phyloP scores from a whole-genome alignment of 2,888 invertebrate genomes.

The Carpatolechia fugitivella region DNA sequence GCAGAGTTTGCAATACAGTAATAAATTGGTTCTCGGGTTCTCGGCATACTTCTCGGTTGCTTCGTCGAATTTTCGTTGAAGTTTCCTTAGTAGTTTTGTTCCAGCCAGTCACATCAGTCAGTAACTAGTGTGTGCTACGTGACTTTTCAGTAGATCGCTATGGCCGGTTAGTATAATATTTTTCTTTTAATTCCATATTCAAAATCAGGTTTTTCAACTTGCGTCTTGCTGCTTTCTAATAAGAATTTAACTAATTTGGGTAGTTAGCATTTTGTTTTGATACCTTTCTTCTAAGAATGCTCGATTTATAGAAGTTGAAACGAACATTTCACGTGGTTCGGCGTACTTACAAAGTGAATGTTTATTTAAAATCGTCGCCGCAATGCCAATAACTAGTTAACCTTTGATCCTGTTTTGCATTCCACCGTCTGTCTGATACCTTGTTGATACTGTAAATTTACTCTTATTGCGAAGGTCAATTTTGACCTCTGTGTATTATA shows the following conservation, averaged over 20 bases:
- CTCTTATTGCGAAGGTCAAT: neutral
- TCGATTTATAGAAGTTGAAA: neutral
- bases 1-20: no score
- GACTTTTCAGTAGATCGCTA: slow-evolving; percentile 38
- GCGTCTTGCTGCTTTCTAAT: slow-evolving; percentile 7
- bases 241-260: slow-evolving; percentile 1
- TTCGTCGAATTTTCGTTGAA: neutral
- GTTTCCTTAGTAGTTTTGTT: neutral
- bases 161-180: slow-evolving; percentile 53
- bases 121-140: slow-evolving; percentile 31
- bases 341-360: neutral
- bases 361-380: slow-evolving; percentile 19
- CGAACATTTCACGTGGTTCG: neutral
- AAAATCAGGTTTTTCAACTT: slow-evolving; percentile 15
- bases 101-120: slow-evolving; percentile 17
- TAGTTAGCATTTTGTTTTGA: slow-evolving; percentile 1
- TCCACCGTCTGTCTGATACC: slow-evolving; percentile 1
- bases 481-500: neutral
- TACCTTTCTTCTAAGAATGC: neutral
- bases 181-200: slow-evolving; percentile 21
- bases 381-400: slow-evolving; percentile 13
- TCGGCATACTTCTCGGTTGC: no score
- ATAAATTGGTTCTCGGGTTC: no score
- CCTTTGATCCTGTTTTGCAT: slow-evolving; percentile 22
- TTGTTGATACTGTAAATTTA: slow-evolving; percentile 14